Base-by-base conservation (phyloP, 2,113 vertebrate species). In the Psophia crepitans region DNA sequence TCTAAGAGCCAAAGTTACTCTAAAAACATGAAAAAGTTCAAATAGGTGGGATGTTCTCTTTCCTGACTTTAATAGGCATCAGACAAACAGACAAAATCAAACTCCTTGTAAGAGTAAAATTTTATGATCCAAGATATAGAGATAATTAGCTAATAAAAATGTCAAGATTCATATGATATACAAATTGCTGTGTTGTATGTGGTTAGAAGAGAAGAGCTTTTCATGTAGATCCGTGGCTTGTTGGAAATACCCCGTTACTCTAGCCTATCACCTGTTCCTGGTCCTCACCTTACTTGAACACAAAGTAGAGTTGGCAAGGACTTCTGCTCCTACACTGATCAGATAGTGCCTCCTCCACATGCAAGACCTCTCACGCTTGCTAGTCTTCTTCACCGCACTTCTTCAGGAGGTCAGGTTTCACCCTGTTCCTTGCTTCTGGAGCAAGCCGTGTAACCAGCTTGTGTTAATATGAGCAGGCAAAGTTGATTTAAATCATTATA, bases 301-400 rank as follows among this genome's bases (percentile, higher is more conserved):
- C 24, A 66, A 61, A 33, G 18, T 32, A 37, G 9, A 56, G 8
- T 9, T 12, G 28, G 9, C 9, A 69, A 84, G 19, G 33, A 49
- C 33, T 51, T 22, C 10, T 6, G 26, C 27, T 85, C 2, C 1
- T 12, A 19, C 3, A 4, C 8, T 4, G 2, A 12, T 74, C 30
- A 51, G 33, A 70, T 30, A 43, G 24, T 54, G n/a, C 23, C 15
- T 24, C 9, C 44, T 51, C 30, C 43, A 53, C 32, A 39, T 8
- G 21, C 23, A 73, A 21, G 8, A 37, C 15, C 12, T 66, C n/a
- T n/a, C n/a, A n/a, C 5, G 16, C 51, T 73, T 84, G 30, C 23
- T 16, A 37, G 8, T 43, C 5, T 6, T 90, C 24, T 32, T 83
- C 20, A 14, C 19, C 51, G 12, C 5, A 30, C 3, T 18, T 89